Base-by-base conservation (phyloP, 2,888 invertebrate genomes). In the Coenonympha arcania region DNA sequence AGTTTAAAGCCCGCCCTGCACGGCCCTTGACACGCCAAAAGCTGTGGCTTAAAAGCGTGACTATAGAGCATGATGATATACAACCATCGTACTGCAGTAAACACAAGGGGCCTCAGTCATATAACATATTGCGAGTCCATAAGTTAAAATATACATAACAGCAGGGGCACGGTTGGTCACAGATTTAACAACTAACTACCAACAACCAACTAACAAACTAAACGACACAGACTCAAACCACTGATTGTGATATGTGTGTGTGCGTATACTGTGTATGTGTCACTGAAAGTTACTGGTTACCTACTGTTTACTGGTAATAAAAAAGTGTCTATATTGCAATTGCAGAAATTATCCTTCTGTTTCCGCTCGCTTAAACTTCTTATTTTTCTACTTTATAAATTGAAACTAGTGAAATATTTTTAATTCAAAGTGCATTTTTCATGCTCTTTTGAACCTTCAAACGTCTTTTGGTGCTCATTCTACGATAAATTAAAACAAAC, bases 1-100 rank as follows among this genome's bases (percentile, higher is more conserved):
- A 62, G 52, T 58, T 63, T 54, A 51, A n/a, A 22, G 34, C 50
- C 33, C 33, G 50, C 41, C 26, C 28, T 30, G 30, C 11, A 43
- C 33, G 45, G 54, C 52, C 52, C 55, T 55, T 52, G 55, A 52
- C 55, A 52, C 34, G 45, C 48, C 45, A 30, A 47, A 49, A 48
- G 48, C 45, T 43, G 41, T 48, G 45, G 51, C 40, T 22, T 26
- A 19, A 19, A 45, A 28, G 45, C 52, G 37, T 53, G 36, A 42
- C 49, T 33, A 37, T 37, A 39, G 37, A 47, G 24, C 36, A 28
- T 13, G 19, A 28, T 13, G 19, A 34, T 30, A 41, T 26, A 20
- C 37, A 15, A 15, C 15, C 16, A 33, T 3, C 16, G 15, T 9
- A 8, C 4, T 9, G 16, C 16, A 33, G 31, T 33, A 16, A 5